phyloP scores from a whole-genome alignment of 2,888 invertebrate genomes.

The Idaea aversata region DNA sequence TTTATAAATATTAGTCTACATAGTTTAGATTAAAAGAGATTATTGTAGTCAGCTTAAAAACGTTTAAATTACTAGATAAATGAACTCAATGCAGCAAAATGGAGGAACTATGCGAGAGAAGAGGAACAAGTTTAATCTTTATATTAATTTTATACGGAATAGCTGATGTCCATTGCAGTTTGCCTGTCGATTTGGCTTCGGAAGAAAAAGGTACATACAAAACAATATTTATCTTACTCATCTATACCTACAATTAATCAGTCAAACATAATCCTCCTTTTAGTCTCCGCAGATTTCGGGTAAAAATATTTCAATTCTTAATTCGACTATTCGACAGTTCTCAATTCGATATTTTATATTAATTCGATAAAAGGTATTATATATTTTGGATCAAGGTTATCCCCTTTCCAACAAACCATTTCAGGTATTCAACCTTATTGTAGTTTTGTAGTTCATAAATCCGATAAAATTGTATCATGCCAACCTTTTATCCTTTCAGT shows the following conservation, averaged over 20 bases:
- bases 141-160: conserved; percentile 70
- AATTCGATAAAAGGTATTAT: too few relatives aligned
- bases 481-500: conserved; percentile 41
- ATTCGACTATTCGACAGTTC: too few relatives aligned
- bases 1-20: too few relatives aligned
- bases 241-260: conserved; percentile 1
- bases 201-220: conserved; percentile 66
- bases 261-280: too few relatives aligned
- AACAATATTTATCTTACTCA: conserved; percentile 3
- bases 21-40: too few relatives aligned
- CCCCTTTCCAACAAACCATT: too few relatives aligned
- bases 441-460: too few relatives aligned
- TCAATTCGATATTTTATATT: too few relatives aligned
- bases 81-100: conserved; percentile 68
- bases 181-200: conserved; percentile 67
- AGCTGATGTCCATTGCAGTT: conserved; percentile 70
- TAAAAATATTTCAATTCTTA: too few relatives aligned
- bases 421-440: too few relatives aligned
- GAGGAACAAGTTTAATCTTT: conserved; percentile 58
- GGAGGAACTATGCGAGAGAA: conserved; percentile 61
- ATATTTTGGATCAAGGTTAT: too few relatives aligned
- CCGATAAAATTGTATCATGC: background rate
- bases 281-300: too few relatives aligned
- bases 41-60: background rate
- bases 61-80: conserved; percentile 55